Conservation (phyloP, 2,888 invertebrate genomes). For the Parasteatoda lunata region DNA sequence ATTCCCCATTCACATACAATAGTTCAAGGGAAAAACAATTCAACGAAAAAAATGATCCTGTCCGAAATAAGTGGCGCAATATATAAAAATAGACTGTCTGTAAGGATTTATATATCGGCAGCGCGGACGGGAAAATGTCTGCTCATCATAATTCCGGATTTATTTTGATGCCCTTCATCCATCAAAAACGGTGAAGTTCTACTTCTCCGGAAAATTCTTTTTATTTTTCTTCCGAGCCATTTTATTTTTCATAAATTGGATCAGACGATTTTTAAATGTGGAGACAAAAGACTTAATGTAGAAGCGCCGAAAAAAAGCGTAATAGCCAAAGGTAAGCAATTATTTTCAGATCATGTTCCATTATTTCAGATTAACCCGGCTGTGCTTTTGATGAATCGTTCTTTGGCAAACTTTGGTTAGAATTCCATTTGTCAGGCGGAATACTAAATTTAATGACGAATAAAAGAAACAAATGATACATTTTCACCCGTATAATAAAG, state of each 20-base stretch:
- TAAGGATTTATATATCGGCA: constrained; percentile 26
- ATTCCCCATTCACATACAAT: background rate
- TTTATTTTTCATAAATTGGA: constrained; percentile 28
- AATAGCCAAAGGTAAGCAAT: constrained; percentile 9
- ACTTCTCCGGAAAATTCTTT: background rate
- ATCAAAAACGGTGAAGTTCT: constrained; percentile 23
- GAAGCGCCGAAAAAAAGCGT: background rate
- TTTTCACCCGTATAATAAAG: background rate
- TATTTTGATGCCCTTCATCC: constrained; percentile 48
- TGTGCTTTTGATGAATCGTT: constrained; percentile 2
- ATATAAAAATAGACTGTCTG: constrained; percentile 39
- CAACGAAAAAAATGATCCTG: constrained; percentile 6
- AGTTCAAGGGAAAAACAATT: background rate
- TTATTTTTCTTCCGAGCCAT: constrained; percentile 5
- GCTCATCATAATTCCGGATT: constrained; percentile 53
- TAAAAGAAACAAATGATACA: background rate
- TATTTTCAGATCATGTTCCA: constrained; percentile 44
- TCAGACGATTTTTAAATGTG: constrained; percentile 20
- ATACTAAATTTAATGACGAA: background rate
- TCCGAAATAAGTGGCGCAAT: constrained; percentile 29
- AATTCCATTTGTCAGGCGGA: background rate
- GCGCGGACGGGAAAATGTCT: constrained; percentile 23
- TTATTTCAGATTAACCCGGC: constrained; percentile 19
- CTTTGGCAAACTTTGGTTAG: background rate
- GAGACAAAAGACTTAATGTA: constrained; percentile 1